Base-by-base conservation (phyloP, 2,888 invertebrate species). In the Carabus problematicus region DNA sequence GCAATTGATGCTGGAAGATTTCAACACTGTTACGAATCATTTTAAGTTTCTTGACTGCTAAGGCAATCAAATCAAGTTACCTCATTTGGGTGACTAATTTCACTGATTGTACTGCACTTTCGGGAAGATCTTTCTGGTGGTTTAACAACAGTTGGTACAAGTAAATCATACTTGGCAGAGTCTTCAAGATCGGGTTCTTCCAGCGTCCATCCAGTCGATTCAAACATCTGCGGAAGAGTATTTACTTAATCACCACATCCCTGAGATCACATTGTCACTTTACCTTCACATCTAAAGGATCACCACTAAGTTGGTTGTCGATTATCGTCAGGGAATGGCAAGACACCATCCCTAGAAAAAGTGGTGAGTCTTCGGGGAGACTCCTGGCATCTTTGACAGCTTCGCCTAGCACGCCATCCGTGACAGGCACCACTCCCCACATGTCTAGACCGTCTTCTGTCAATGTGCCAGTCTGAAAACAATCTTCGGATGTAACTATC, bases 381-480 rank as follows among this genome's bases (percentile, higher is more conserved):
- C 54, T 56, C 18, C 64, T 68, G 3, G 77, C 71, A 7, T 78
- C 74, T 71, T 77, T 79, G 3, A 79, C 64, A 0, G 77, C 74
- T 8, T 74, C 71, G 19, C 74, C 72, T 3, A 80, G 64, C 18
- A 71, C 70, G 6, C 74, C 64, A 18, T 77, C 70, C 52, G 72
- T 73, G 73, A 82, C 79, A 0, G 94, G 90, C 6, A 97, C 89
- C 3, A 95, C 91, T 8, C 96, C 97, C 94, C 94, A 95, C 91
- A 98, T 91, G 81, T 97, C 97, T 29, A 98, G 82, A 0, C 98
- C 97, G 79, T 98, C 98, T 81, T 98, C 97, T 0, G 98, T 98
- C 71, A 98, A 81, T 0, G 98, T 98, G 9, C 98, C 98, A 14
- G 98, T 98, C 92, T 94, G 79, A 11, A 82, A 82, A n/a, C n/a